Conservation (phyloP, 2,113 vertebrate species). For the Ascaphus truei region DNA sequence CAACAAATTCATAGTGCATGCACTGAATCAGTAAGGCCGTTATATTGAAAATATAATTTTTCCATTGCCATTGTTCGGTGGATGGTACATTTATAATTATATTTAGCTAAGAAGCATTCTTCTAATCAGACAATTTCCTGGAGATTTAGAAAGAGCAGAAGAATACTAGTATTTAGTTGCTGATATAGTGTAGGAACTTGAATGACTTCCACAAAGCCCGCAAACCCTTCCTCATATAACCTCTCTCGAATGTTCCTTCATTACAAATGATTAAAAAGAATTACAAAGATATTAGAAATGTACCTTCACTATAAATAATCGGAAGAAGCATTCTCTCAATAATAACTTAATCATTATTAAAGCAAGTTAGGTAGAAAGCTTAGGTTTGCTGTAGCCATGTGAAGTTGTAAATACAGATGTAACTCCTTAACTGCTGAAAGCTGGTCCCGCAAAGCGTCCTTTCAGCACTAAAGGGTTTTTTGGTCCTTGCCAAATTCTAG, state of each 20-base stretch:
- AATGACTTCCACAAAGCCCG: not conserved
- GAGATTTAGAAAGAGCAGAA: conserved; percentile 43
- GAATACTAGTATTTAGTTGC: conserved; percentile 19
- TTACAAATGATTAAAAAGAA: not conserved
- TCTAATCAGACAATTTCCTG: conserved; percentile 52
- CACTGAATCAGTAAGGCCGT: conserved; percentile 53
- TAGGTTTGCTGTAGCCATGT: too few species aligned
- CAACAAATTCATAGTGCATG: conserved; percentile 54
- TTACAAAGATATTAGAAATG: conserved; percentile 15
- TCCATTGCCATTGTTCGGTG: conserved; percentile 52
- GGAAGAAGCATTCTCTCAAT: conserved; percentile 8
- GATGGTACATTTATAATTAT: conserved; percentile 52
- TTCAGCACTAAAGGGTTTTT: too few species aligned
- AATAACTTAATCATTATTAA: too few species aligned
- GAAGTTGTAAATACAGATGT: too few species aligned
- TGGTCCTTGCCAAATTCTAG: too few species aligned
- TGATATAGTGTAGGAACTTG: not conserved
- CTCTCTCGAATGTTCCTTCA: not conserved
- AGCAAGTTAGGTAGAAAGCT: too few species aligned
- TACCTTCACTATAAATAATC: not conserved
- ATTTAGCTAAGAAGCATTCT: conserved; percentile 49
- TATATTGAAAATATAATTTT: conserved; percentile 61
- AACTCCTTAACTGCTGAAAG: too few species aligned
- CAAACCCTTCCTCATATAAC: not conserved
- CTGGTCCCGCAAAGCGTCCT: too few species aligned